Conservation (phyloP, 2,888 invertebrate genomes). For the Cotesia congregata region DNA sequence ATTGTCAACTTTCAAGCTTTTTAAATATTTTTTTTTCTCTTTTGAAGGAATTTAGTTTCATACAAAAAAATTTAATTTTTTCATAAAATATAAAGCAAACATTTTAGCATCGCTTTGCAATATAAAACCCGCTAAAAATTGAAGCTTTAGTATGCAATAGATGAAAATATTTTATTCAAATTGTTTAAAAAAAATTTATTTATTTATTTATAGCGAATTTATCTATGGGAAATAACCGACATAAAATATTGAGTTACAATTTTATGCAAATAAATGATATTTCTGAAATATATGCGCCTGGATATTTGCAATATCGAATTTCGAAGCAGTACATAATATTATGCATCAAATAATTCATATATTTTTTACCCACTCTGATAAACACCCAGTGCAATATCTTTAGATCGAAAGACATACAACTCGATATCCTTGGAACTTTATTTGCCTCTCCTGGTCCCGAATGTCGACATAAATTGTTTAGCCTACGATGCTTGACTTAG, state of each 20-base stretch:
- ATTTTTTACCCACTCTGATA: background rate
- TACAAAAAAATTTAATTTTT: too few relatives aligned
- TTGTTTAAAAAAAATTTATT: too few relatives aligned
- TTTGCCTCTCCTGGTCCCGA: background rate
- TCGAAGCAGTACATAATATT: background rate
- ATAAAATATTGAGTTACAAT: background rate
- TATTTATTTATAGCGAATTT: background rate
- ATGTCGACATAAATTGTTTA: slow-evolving; percentile 6
- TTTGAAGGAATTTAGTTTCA: too few relatives aligned
- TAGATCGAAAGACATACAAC: background rate
- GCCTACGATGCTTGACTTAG: slow-evolving; percentile 1
- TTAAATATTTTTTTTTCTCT: too few relatives aligned
- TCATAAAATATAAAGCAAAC: too few relatives aligned
- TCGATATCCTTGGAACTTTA: slow-evolving; percentile 12
- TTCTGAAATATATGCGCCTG: background rate
- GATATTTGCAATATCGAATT: background rate
- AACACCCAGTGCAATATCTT: background rate
- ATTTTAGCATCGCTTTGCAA: too few relatives aligned
- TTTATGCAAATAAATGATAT: background rate
- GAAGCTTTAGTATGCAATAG: too few relatives aligned
- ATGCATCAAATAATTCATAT: background rate
- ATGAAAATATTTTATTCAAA: too few relatives aligned
- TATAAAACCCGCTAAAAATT: too few relatives aligned
- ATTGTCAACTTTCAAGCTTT: too few relatives aligned
- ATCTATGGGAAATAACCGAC: background rate